Conservation (phyloP, 2,113 vertebrate genomes). For the Xenus cinereus region DNA sequence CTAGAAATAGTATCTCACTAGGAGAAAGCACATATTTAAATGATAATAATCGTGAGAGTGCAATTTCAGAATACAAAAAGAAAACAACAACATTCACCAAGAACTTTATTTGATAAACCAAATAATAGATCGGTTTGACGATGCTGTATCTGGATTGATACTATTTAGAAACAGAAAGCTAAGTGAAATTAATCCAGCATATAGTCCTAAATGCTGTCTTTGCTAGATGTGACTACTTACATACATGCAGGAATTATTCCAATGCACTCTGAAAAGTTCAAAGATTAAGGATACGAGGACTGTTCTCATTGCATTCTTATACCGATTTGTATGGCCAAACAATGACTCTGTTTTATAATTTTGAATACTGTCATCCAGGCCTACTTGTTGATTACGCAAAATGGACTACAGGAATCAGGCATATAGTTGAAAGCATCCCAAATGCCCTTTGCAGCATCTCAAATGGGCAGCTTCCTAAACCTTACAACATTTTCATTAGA, state of each 20-base stretch:
- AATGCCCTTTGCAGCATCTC: background rate
- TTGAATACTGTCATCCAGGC: background rate
- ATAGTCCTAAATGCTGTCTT: background rate
- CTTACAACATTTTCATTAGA: background rate
- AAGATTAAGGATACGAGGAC: background rate
- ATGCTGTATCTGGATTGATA: background rate
- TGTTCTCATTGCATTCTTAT: background rate
- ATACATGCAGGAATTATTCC: background rate
- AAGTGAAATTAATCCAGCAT: background rate
- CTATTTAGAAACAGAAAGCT: background rate
- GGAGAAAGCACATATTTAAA: background rate
- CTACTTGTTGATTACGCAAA: background rate
- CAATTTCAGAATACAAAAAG: background rate
- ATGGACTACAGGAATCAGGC: background rate
- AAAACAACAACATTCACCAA: background rate
- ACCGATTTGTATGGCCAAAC: background rate
- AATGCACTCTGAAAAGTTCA: background rate
- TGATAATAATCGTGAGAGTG: background rate
- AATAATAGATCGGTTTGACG: background rate
- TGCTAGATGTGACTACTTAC: background rate
- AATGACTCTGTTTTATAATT: background rate
- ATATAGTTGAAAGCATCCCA: background rate
- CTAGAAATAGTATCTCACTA: background rate
- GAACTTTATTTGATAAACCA: background rate
- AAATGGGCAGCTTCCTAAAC: background rate